Percentiles rank a stretch among this genome's conserved stretches.
These are phyloP conservation scores for Charanyca ferruginea DNA, from an alignment of 2,888 invertebrate genomes.

Conservation along the genomic window DNA sequence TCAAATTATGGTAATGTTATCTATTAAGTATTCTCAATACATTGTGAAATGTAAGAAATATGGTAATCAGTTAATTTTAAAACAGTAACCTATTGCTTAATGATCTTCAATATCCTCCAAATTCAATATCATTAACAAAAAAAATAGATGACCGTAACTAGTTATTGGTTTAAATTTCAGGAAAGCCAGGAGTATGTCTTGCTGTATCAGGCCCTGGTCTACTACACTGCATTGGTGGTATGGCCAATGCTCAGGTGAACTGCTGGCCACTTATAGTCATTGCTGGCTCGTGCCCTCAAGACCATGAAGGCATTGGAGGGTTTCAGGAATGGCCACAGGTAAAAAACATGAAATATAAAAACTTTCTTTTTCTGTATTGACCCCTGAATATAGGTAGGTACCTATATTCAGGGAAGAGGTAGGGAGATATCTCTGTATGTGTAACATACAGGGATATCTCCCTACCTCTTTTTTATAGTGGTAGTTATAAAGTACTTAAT, in stretches of 20 bases:
- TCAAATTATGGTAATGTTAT: slow-evolving; percentile 16
- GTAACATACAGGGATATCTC: too few relatives aligned
- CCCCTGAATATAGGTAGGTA: too few relatives aligned
- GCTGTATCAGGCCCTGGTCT: slow-evolving; percentile 99
- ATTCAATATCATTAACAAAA: neutral
- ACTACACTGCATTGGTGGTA: slow-evolving; percentile 97
- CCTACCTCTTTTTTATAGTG: too few relatives aligned
- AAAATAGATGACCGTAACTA: too few relatives aligned
- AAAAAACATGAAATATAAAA: slow-evolving; percentile 2
- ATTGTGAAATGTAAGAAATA: neutral
- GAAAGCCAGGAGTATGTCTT: slow-evolving; percentile 96
- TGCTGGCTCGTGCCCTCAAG: slow-evolving; percentile 97
- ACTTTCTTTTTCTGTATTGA: too few relatives aligned
- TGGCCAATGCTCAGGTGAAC: slow-evolving; percentile 99
- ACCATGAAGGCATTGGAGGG: slow-evolving; percentile 98
- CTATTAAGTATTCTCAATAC: neutral
- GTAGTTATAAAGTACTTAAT: too few relatives aligned
- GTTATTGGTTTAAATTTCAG: slow-evolving; percentile 73
- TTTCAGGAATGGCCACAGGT: slow-evolving; percentile 98
- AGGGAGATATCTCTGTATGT: too few relatives aligned
- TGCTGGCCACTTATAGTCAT: slow-evolving; percentile 98
- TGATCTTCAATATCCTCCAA: neutral
- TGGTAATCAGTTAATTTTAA: too few relatives aligned
- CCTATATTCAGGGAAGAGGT: too few relatives aligned
- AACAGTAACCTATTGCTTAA: too few relatives aligned